phyloP scores from a whole-genome alignment of 2,797 vertebrate genomes.

The Danionella dracula region DNA sequence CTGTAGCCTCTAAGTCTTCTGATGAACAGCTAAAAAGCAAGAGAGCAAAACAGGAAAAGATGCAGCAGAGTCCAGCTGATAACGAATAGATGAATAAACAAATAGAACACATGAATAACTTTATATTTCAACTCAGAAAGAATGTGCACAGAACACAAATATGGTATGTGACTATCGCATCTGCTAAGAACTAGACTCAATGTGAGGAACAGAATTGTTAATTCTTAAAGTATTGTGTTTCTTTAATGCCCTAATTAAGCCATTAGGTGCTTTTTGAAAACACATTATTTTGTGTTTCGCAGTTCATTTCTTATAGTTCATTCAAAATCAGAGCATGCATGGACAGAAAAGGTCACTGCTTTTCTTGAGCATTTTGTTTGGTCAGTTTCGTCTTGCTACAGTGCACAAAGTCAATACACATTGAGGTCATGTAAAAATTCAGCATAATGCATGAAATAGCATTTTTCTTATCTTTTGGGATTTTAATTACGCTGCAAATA shows the following conservation, averaged over 20 bases:
- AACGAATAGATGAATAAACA: slow-evolving; percentile 24
- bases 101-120: slow-evolving; percentile 13
- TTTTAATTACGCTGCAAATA: slow-evolving; percentile 32
- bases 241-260: background rate
- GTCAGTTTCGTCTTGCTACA: slow-evolving; percentile 24
- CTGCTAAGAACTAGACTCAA: background rate
- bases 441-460: slow-evolving; percentile 28
- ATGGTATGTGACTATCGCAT: background rate
- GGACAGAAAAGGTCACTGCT: slow-evolving; percentile 35
- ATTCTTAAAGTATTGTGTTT: background rate
- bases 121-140: slow-evolving; percentile 1
- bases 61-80: background rate
- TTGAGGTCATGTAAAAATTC: slow-evolving; percentile 34
- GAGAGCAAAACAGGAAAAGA: background rate
- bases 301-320: background rate
- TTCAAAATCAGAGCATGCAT: slow-evolving; percentile 9
- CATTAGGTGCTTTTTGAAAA: background rate
- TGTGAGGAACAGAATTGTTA: background rate
- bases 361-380: slow-evolving; percentile 11
- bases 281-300: background rate
- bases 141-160: slow-evolving; percentile 16
- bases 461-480: slow-evolving; percentile 20
- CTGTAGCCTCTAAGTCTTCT: background rate
- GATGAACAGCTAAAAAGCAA: background rate
- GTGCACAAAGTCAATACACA: slow-evolving; percentile 43